Conservation (phyloP, 1,140 invertebrate species). For the Atta colombica region DNA sequence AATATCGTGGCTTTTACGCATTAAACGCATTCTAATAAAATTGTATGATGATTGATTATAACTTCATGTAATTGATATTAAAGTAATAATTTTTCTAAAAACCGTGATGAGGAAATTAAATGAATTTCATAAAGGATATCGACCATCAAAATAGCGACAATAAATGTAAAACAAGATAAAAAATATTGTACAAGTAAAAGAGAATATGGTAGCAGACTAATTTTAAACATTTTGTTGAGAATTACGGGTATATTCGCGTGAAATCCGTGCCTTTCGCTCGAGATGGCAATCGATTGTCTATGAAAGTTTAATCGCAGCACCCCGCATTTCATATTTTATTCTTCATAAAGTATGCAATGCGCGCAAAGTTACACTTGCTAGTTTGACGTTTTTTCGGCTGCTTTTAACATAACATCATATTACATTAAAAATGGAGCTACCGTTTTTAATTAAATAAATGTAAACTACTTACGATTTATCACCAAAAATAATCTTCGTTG, state of each 20-base stretch:
- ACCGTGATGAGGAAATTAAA: neutral
- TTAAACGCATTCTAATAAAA: neutral
- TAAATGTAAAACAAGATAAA: slow-evolving; percentile 21
- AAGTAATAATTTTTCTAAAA: slow-evolving; percentile 24
- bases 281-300: slow-evolving; percentile 20
- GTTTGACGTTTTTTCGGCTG: neutral
- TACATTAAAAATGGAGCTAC: neutral
- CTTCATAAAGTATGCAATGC: slow-evolving; percentile 45
- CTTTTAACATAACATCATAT: slow-evolving; percentile 21
- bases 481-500: neutral
- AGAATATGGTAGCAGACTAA: neutral
- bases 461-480: slow-evolving; percentile 34
- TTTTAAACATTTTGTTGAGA: slow-evolving; percentile 17
- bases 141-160: neutral
- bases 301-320: slow-evolving; percentile 46
- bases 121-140: neutral
- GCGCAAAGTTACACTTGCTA: neutral
- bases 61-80: slow-evolving; percentile 17
- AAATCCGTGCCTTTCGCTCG: slow-evolving; percentile 31
- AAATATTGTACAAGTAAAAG: neutral
- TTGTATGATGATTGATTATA: neutral
- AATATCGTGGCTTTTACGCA: neutral
- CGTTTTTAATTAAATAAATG: slow-evolving; percentile 15
- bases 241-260: slow-evolving; percentile 5
- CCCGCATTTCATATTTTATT: slow-evolving; percentile 34